These are phyloP conservation scores for Chelonus insularis DNA, from an alignment of 1,140 invertebrate genomes.

Conservation along the genomic window DNA sequence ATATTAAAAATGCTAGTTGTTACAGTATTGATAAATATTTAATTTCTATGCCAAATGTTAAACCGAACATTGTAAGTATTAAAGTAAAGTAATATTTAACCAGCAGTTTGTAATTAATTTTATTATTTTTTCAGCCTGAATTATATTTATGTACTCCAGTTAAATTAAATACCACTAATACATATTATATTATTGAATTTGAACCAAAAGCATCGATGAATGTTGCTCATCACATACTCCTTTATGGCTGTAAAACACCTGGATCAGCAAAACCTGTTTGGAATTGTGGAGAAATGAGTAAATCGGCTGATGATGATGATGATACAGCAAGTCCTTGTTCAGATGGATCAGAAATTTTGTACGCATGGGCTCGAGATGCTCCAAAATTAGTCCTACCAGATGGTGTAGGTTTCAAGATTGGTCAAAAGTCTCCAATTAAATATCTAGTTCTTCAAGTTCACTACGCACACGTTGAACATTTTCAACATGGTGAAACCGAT, in stretches of 20 bases:
- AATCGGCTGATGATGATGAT: slow-evolving; percentile 46
- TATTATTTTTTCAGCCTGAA: slow-evolving; percentile 69
- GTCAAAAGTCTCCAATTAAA: slow-evolving; percentile 70
- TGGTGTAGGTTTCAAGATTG: slow-evolving; percentile 82
- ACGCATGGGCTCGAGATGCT: slow-evolving; percentile 97
- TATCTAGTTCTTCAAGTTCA: slow-evolving; percentile 93
- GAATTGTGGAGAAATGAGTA: slow-evolving; percentile 93
- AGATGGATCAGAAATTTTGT: slow-evolving; percentile 81
- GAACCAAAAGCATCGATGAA: slow-evolving; percentile 89
- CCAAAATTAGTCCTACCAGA: slow-evolving; percentile 82
- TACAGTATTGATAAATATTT: slow-evolving; percentile 15
- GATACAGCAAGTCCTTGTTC: slow-evolving; percentile 69
- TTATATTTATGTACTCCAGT: slow-evolving; percentile 84
- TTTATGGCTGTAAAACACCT: slow-evolving; percentile 90
- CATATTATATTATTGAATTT: slow-evolving; percentile 87
- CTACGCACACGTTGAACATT: slow-evolving; percentile 76
- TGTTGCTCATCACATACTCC: slow-evolving; percentile 93
- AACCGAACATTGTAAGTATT: slow-evolving; percentile 17
- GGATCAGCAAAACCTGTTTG: slow-evolving; percentile 79
- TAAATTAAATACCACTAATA: slow-evolving; percentile 69
- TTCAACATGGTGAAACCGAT: slow-evolving; percentile 76
- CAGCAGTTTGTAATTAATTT: neutral
- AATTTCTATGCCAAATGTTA: slow-evolving; percentile 25
- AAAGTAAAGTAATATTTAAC: neutral
- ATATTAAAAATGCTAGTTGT: neutral